Conservation (phyloP, 2,797 vertebrate species). For the Cryptoblepharus egeriae region DNA sequence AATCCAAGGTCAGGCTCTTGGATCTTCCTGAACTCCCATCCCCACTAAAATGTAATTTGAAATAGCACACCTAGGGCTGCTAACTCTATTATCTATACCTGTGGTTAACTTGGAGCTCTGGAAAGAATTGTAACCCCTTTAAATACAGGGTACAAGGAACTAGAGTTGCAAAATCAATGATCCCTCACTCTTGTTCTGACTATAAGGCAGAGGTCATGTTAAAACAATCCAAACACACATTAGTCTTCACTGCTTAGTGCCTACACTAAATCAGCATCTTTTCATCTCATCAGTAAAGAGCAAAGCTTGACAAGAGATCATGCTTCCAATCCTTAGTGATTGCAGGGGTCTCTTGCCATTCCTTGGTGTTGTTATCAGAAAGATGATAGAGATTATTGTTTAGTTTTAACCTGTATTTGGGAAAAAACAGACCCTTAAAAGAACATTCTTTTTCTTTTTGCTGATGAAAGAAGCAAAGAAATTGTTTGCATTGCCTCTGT, state of each 20-base stretch:
- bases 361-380: constrained; percentile 54
- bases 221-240: constrained; percentile 46
- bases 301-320: constrained; percentile 37
- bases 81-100: not conserved
- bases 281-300: constrained; percentile 46
- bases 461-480: constrained; percentile 43
- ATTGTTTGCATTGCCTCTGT: constrained; percentile 63
- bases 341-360: constrained; percentile 39
- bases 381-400: constrained; percentile 46
- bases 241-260: constrained; percentile 30
- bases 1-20: not conserved
- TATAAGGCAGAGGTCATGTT: constrained; percentile 40
- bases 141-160: constrained; percentile 21
- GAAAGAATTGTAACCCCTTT: not conserved
- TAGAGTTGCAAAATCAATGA: constrained; percentile 51
- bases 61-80: not conserved
- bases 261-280: constrained; percentile 55
- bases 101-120: not conserved
- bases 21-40: not conserved
- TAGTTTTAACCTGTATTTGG: not conserved
- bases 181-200: not conserved
- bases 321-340: constrained; percentile 41
- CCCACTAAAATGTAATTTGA: not conserved
- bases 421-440: constrained; percentile 38
- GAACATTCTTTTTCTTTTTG: constrained; percentile 38